Percentiles rank a stretch among this genome's conserved stretches.
These are phyloP conservation scores for Sternotherus odoratus DNA, from an alignment of 2,797 vertebrate species.

Conservation along the genomic window DNA sequence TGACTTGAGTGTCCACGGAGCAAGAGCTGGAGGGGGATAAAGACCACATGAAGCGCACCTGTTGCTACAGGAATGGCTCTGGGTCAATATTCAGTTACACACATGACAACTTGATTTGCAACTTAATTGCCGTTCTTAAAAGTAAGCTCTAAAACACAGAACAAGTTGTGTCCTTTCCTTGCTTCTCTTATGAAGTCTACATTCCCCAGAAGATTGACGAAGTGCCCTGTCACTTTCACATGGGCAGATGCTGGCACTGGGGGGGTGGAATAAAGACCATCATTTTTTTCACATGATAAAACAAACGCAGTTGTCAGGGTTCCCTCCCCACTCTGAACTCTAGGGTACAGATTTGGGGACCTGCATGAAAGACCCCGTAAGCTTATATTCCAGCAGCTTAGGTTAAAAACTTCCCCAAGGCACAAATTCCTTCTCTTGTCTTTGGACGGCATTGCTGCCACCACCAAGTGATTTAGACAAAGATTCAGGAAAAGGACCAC, in stretches of 20 bases:
- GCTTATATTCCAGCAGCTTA: no score
- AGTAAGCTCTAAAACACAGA: neutral
- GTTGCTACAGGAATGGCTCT: conserved; percentile 43
- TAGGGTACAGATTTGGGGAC: no score
- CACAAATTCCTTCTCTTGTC: no score
- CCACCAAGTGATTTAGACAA: no score
- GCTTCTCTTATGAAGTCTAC: neutral
- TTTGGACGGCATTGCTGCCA: no score
- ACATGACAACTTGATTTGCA: conserved; percentile 35
- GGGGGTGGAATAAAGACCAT: neutral
- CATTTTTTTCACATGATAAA: neutral
- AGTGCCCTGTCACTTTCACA: neutral
- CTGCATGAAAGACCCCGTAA: no score
- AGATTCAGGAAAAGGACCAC: no score
- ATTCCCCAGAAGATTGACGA: neutral
- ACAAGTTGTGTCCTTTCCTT: neutral
- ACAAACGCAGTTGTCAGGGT: no score
- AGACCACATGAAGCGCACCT: conserved; percentile 62
- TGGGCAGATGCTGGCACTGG: neutral
- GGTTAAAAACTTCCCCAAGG: no score
- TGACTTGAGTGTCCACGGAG: conserved; percentile 39
- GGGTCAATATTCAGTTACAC: conserved; percentile 14
- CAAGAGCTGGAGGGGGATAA: conserved; percentile 40
- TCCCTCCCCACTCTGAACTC: no score
- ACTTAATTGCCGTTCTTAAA: neutral